Evolutionary conservation across 2,797 vertebrate genomes (phyloP).

Genomic region (Lophius americanus): DNA sequence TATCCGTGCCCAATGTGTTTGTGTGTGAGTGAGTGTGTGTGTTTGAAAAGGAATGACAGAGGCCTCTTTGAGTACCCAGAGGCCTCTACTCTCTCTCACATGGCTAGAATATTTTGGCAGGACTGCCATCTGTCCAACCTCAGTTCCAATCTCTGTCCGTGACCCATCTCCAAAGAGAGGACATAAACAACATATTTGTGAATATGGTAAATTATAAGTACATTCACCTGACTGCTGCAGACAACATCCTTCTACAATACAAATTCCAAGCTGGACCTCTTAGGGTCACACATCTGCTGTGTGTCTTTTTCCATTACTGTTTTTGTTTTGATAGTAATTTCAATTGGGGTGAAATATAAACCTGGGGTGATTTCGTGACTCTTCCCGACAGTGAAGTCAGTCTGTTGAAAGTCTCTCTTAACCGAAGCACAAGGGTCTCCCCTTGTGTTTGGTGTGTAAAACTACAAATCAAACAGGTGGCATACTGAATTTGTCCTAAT

Average conservation of each 20-base stretch:
- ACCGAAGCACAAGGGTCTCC: constrained; percentile 64
- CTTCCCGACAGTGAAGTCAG: not conserved
- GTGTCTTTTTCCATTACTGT: not conserved
- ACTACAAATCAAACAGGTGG: constrained; percentile 24
- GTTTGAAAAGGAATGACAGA: constrained; percentile 38
- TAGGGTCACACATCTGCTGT: not conserved
- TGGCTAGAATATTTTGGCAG: constrained; percentile 41
- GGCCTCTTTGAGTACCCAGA: constrained; percentile 50
- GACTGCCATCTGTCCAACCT: constrained; percentile 17
- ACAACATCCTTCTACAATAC: not conserved
- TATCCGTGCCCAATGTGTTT: constrained; percentile 44
- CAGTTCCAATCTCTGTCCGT: constrained; percentile 15
- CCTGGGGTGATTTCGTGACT: not conserved
- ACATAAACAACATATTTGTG: constrained; percentile 7
- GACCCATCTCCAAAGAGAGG: constrained; percentile 37
- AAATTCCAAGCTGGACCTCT: not conserved
- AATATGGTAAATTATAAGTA: not conserved
- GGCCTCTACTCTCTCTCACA: constrained; percentile 42
- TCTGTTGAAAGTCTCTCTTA: constrained; percentile 24
- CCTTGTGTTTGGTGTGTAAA: constrained; percentile 59
- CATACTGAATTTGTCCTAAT: not conserved
- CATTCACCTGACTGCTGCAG: not conserved
- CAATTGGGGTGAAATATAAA: not conserved
- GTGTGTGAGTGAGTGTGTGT: constrained; percentile 43
- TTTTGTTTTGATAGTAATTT: not conserved